Evolutionary conservation across 2,888 invertebrate genomes (phyloP), one percentile per base, ranked within the genome.

Genomic region (Taenaris catops): DNA sequence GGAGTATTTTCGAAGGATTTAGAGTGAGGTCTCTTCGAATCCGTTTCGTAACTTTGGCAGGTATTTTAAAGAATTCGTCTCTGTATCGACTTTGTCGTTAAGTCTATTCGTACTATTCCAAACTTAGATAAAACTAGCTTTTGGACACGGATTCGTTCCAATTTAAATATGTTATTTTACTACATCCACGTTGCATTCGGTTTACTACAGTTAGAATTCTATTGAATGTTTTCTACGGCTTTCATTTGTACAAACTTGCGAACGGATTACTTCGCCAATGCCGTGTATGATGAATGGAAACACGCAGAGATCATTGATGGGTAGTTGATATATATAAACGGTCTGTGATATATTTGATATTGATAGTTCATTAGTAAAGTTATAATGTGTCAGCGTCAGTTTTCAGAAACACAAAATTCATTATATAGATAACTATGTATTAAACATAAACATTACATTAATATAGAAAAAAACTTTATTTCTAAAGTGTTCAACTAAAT

Each of bases 1-100:
- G 24, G 19, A 11, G 5, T 29, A 18, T 25, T 29, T 9, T n/a
- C 17, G 14, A 23, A 25, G 23, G 36, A 29, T 29, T 36, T 36
- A n/a, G 24, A 29, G 8, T 8, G 36, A 25, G 24, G 24, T 25
- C 19, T 25, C 18, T 28, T 18, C 25, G 29, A 18, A 24, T 11
- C 19, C 20, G 36, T 36, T 35, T 28, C 17, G 28, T 29, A 29
- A 21, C 21, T 17, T 18, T 6, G 5, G 8, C 16, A 28, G 23
- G 12, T 18, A 23, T 17, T 25, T 25, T 28, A 29, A 10, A 29
- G 17, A 32, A 8, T 16, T 24, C 19, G 16, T 17, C 16, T 36
- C 12, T n/a, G 8, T 36, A 29, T 36, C 18, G 35, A 29, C 18
- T 35, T 35, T 24, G 14, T 27, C 20, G 6, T 3, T 2, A 9